These are phyloP conservation scores for Labeo calbasu DNA, from an alignment of 2,797 vertebrate genomes.

Conservation along the genomic window DNA sequence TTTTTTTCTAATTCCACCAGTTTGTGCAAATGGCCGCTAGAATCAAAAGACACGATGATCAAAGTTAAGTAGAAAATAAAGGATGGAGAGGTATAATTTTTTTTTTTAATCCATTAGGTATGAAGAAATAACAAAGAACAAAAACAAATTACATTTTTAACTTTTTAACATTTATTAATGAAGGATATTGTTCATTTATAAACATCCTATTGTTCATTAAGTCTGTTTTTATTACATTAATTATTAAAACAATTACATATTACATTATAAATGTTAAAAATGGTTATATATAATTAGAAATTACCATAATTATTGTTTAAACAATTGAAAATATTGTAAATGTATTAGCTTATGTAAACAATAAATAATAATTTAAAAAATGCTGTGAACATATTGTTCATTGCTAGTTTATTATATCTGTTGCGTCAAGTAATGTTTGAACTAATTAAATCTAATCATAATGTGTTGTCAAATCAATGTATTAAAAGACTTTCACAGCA, in stretches of 20 bases:
- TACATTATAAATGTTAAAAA: neutral
- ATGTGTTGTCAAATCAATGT: neutral
- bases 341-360: neutral
- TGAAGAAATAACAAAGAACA: neutral
- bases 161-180: neutral
- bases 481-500: neutral
- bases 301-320: neutral
- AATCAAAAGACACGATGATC: neutral
- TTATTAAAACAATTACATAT: neutral
- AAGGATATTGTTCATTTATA: neutral
- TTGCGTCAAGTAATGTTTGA: neutral
- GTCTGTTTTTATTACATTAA: neutral
- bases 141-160: too few relatives aligned
- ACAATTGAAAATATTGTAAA: neutral
- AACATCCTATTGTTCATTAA: neutral
- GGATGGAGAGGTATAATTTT: neutral
- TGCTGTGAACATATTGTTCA: neutral
- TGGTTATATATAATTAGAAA: neutral
- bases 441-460: neutral
- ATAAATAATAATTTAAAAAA: neutral
- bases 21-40: neutral
- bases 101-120: neutral
- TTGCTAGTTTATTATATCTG: neutral
- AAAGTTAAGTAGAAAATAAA: neutral
- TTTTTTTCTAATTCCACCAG: too few relatives aligned